A percentile compares a stretch with the other conserved stretches of the same genome.
phyloP scores from a whole-genome alignment of 2,797 vertebrate genomes.

The Chiroxiphia lanceolata region DNA sequence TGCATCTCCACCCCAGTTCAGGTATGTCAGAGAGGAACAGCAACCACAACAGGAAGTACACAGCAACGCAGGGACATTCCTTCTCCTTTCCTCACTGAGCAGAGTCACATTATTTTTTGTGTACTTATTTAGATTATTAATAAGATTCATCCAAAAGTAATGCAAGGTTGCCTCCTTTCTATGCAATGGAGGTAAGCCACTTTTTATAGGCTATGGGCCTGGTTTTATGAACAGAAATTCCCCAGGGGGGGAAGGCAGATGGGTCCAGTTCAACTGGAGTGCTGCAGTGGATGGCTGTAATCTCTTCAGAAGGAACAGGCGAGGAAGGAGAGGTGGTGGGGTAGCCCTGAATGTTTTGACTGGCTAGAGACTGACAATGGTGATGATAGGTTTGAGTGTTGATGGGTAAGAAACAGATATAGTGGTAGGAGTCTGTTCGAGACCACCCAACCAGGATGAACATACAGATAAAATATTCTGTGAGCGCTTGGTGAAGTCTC shows the following conservation, averaged over 20 bases:
- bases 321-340: background rate
- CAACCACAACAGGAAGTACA: background rate
- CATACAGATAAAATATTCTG: background rate
- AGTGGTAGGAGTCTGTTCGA: background rate
- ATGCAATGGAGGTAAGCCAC: background rate
- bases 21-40: background rate
- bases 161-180: background rate
- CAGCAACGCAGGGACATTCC: background rate
- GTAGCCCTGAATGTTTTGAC: background rate
- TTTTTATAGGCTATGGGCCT: background rate
- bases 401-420: background rate
- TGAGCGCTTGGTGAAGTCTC: background rate
- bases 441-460: background rate
- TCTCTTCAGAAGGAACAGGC: background rate
- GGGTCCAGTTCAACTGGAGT: background rate
- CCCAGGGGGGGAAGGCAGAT: background rate
- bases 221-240: background rate
- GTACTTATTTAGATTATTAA: background rate
- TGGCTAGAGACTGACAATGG: background rate
- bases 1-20: background rate
- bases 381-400: background rate
- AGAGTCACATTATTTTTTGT: background rate
- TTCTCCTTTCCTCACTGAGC: background rate
- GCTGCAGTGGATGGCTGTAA: background rate
- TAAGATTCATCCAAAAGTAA: background rate